phyloP scores from a whole-genome alignment of 2,113 vertebrate species.

The Hydrochoerus hydrochaeris region DNA sequence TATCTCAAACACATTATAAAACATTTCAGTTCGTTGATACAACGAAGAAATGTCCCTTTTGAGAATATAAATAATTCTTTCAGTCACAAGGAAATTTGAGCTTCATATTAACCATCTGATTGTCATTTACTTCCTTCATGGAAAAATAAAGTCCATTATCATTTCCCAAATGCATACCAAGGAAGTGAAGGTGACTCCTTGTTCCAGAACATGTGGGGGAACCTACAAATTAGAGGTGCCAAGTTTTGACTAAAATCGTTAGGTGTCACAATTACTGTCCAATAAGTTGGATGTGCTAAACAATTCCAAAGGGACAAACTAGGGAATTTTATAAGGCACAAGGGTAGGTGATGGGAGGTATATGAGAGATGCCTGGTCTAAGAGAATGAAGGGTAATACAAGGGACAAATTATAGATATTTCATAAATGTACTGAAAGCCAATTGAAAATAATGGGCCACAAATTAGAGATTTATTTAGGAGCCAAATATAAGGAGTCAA shows the following conservation, averaged over 20 bases:
- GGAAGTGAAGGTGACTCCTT: not conserved
- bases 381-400: not conserved
- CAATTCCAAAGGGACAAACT: not conserved
- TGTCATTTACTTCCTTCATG: not conserved
- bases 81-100: not conserved
- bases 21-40: slow-evolving; percentile 34
- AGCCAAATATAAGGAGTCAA: slow-evolving; percentile 22
- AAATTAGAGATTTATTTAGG: not conserved
- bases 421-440: slow-evolving; percentile 21
- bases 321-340: not conserved
- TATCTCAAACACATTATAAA: not conserved
- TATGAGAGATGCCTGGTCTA: not conserved
- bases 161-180: not conserved
- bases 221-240: not conserved
- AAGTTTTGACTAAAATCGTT: not conserved
- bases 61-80: slow-evolving; percentile 11
- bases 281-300: not conserved
- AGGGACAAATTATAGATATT: not conserved
- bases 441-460: not conserved
- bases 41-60: not conserved
- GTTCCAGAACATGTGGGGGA: not conserved
- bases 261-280: not conserved
- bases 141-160: not conserved
- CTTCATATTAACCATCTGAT: not conserved
- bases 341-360: not conserved